phyloP scores from a whole-genome alignment of 2,888 invertebrate genomes.

The Capitulum mitella region DNA sequence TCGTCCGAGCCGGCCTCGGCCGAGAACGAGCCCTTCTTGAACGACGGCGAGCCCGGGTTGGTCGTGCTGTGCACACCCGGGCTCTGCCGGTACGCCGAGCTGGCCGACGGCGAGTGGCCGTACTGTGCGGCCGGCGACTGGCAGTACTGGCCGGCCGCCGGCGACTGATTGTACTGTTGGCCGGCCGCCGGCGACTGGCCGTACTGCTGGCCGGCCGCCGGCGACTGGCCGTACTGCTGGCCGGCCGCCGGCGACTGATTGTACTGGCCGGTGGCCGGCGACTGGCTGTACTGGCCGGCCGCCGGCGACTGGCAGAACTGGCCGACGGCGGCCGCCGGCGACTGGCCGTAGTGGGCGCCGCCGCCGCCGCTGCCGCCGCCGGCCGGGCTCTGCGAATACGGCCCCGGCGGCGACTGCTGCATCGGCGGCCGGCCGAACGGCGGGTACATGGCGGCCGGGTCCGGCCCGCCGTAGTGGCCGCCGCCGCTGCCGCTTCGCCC shows the following conservation, averaged over 20 bases:
- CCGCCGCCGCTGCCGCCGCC: neutral
- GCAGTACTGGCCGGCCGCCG: neutral
- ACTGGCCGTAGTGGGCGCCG: neutral
- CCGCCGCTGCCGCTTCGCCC: no score
- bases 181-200: slow-evolving; percentile 42
- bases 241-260: neutral
- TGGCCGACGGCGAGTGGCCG: neutral
- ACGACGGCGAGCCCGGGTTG: neutral
- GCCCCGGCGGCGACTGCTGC: neutral
- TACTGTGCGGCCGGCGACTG: neutral
- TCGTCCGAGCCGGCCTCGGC: neutral
- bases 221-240: neutral
- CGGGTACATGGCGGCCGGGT: neutral
- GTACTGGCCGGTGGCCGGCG: neutral
- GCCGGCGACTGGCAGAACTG: neutral
- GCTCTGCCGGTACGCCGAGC: neutral
- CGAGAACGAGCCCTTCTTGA: neutral
- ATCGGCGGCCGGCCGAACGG: neutral
- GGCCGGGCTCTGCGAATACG: neutral
- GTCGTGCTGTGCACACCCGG: neutral
- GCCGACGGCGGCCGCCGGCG: neutral
- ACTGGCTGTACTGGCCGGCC: neutral
- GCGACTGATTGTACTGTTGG: slow-evolving; percentile 29
- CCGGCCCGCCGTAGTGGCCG: no score
- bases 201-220: neutral